Evolutionary conservation across 2,888 invertebrate species (phyloP).

Genomic region (Norana najaformis): DNA sequence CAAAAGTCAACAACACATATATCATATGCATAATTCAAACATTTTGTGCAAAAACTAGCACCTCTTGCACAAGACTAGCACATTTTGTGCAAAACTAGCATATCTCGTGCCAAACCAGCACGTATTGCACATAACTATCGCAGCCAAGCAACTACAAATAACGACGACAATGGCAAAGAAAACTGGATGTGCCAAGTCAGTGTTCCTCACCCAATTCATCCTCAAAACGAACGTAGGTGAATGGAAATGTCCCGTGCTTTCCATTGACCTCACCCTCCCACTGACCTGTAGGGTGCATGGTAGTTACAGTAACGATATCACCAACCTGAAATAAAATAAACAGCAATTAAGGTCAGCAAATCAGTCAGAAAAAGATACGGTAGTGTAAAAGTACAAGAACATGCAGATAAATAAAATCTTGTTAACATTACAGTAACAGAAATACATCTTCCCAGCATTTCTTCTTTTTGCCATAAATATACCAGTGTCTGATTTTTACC

Average conservation of each 20-base stretch:
- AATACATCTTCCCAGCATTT: not conserved
- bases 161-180: slow-evolving; percentile 14
- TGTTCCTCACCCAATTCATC: slow-evolving; percentile 69
- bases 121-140: not conserved
- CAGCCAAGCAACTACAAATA: slow-evolving; percentile 17
- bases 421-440: no score
- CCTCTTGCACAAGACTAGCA: slow-evolving; percentile 7
- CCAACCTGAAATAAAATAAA: slow-evolving; percentile 68
- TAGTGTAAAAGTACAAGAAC: not conserved
- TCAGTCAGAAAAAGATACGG: not conserved
- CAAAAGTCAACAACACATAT: slow-evolving; percentile 5
- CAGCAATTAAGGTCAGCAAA: not conserved
- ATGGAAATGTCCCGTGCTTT: slow-evolving; percentile 86
- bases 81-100: slow-evolving; percentile 13
- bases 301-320: slow-evolving; percentile 91
- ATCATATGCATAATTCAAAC: slow-evolving; percentile 13
- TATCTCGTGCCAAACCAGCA: slow-evolving; percentile 13
- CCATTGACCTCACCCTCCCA: slow-evolving; percentile 96
- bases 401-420: no score
- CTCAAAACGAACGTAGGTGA: slow-evolving; percentile 93
- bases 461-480: not conserved
- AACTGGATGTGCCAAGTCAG: not conserved
- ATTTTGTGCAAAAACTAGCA: not conserved
- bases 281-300: slow-evolving; percentile 95
- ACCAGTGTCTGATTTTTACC: not conserved